Conservation (phyloP, 2,113 vertebrate genomes). For the Bos indicus region DNA sequence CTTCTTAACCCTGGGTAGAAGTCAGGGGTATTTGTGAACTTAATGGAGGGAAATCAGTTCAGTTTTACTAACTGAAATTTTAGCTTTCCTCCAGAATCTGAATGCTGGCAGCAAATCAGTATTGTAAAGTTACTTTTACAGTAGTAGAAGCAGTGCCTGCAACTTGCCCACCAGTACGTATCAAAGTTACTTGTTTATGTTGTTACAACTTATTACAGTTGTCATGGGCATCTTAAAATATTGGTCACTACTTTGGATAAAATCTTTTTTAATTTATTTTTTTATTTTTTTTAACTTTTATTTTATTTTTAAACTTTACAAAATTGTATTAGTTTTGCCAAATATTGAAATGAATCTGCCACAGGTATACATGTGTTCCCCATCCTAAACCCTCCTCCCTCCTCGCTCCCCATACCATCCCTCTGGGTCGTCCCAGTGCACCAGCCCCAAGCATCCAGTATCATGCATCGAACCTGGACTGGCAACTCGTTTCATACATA, state of each 20-base stretch:
- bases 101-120: not conserved
- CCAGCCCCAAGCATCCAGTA: too few relatives aligned
- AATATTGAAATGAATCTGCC: too few relatives aligned
- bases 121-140: not conserved
- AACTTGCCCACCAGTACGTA: not conserved
- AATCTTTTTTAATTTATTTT: not conserved
- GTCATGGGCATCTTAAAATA: not conserved
- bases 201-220: not conserved
- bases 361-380: too few relatives aligned
- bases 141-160: not conserved
- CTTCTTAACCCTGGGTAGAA: not conserved
- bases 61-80: constrained; percentile 27
- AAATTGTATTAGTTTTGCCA: too few relatives aligned
- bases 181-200: not conserved
- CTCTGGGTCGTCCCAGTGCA: too few relatives aligned
- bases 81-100: not conserved
- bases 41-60: not conserved
- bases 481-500: not conserved
- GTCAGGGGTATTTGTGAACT: not conserved
- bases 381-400: too few relatives aligned
- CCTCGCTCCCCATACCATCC: too few relatives aligned
- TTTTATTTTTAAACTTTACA: too few relatives aligned
- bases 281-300: not conserved
- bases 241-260: constrained; percentile 12
- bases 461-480: too few relatives aligned